Conservation (phyloP, 2,888 invertebrate species). For the Zelleria hepariella region DNA sequence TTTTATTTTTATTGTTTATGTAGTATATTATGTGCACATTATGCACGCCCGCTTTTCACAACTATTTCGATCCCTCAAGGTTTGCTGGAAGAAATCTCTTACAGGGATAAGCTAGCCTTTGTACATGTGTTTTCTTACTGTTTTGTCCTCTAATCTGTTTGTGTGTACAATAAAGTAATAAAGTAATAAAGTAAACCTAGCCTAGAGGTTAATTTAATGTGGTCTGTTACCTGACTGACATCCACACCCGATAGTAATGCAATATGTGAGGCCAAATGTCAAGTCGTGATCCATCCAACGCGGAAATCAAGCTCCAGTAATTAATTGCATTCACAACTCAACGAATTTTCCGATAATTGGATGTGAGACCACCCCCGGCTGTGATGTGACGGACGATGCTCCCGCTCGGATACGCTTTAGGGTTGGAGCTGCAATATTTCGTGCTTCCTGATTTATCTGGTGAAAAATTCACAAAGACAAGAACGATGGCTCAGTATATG, state of each 20-base stretch:
- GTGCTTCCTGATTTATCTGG: background rate
- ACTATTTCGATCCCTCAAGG: too few relatives aligned
- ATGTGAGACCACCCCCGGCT: constrained; percentile 22
- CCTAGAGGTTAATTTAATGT: too few relatives aligned
- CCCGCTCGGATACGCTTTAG: background rate
- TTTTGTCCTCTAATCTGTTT: too few relatives aligned
- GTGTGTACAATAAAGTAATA: too few relatives aligned
- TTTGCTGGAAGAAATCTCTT: too few relatives aligned
- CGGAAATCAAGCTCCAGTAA: constrained; percentile 1
- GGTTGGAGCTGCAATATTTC: background rate
- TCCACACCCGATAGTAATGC: too few relatives aligned
- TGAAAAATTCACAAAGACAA: background rate
- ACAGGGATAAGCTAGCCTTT: too few relatives aligned
- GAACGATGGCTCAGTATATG: background rate
- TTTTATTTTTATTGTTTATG: too few relatives aligned
- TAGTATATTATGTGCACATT: too few relatives aligned
- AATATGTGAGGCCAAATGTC: background rate
- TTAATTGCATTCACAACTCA: constrained; percentile 17
- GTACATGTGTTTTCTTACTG: too few relatives aligned
- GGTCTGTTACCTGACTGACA: background rate
- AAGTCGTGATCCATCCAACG: background rate
- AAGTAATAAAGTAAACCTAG: too few relatives aligned
- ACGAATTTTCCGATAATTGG: constrained; percentile 43
- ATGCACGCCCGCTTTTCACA: too few relatives aligned
- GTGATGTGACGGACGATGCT: constrained; percentile 4